Conservation (phyloP, 1,140 invertebrate genomes). For the Notospermus geniculatus region DNA sequence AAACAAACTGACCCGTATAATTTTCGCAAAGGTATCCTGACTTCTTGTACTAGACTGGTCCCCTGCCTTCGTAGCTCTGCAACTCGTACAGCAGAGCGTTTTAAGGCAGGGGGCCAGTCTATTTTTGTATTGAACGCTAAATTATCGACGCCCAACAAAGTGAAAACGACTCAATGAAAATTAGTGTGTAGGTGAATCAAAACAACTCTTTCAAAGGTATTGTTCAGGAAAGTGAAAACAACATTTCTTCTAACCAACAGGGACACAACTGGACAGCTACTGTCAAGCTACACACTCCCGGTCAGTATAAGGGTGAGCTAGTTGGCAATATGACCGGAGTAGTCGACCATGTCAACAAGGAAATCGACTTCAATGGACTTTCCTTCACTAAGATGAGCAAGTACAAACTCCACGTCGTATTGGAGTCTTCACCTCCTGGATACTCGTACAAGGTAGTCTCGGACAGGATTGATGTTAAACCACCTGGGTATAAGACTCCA, state of each 20-base stretch:
- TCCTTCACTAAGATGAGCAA: neutral
- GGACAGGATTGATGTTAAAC: neutral
- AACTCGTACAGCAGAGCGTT: neutral
- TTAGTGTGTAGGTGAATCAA: neutral
- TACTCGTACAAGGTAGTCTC: neutral
- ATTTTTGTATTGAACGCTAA: neutral
- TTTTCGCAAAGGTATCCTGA: too few relatives aligned
- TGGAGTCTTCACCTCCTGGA: neutral
- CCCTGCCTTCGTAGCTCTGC: too few relatives aligned
- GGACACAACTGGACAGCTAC: neutral
- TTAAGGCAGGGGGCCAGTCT: neutral
- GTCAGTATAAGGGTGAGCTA: too few relatives aligned
- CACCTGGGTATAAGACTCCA: neutral
- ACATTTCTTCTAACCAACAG: neutral
- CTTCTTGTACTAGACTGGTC: too few relatives aligned
- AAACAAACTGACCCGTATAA: too few relatives aligned
- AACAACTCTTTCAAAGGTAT: neutral
- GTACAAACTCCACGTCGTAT: neutral
- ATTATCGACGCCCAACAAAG: neutral
- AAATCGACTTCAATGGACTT: constrained; percentile 1
- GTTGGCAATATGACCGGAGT: neutral
- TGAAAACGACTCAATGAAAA: neutral
- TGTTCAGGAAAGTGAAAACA: neutral
- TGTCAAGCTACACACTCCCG: constrained; percentile 2
- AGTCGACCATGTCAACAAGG: neutral